Base-by-base conservation (phyloP, 2,113 vertebrate genomes). In the Lophotis ruficrista region DNA sequence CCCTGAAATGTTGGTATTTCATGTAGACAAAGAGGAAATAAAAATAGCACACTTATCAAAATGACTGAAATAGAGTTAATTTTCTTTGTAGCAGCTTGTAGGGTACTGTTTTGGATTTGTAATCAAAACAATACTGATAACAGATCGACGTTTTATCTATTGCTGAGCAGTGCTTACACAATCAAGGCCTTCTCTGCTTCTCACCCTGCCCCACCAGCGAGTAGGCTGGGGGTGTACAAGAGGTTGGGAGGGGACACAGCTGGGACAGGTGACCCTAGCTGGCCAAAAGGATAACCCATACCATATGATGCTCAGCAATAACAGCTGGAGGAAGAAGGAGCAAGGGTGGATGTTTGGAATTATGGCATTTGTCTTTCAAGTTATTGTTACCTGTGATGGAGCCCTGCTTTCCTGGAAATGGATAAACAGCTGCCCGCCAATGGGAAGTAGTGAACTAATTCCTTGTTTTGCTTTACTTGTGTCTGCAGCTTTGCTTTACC, bases 181-280 rank as follows among this genome's bases (percentile, higher is more conserved):
- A 17, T 31, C 73, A 71, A 53, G 14, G 17, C 20, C 23, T 53
- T 57, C 33, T 82, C 53, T 82, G 11, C 21, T 45, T 54, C 65
- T 58, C 45, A 11, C 2, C 1, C 15, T 14, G 7, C 9, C 0
- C 3, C 4, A 5, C 2, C 78, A 57, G 10, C 0, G 1, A 57
- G 37, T 11, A 71, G 28, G 14, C 6, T 93, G 24, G 6, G 8
- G 8, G 5, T 4, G 22, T 28, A n/a, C 20, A 58, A 22, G 31
- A 22, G 5, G 0, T 0, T 78, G 13, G 8, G 50, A 90, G 14
- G 18, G 18, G 33, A 8, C 35, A 33, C 27, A 61, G 20, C 31
- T 5, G 7, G 56, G 31, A 50, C 22, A 70, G 38, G 30, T 78
- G 64, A 53, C 33, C 15, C 43, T n/a, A 15, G 3, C 22, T 65